Conservation (phyloP, 2,888 invertebrate genomes). For the Fabriciana adippe region DNA sequence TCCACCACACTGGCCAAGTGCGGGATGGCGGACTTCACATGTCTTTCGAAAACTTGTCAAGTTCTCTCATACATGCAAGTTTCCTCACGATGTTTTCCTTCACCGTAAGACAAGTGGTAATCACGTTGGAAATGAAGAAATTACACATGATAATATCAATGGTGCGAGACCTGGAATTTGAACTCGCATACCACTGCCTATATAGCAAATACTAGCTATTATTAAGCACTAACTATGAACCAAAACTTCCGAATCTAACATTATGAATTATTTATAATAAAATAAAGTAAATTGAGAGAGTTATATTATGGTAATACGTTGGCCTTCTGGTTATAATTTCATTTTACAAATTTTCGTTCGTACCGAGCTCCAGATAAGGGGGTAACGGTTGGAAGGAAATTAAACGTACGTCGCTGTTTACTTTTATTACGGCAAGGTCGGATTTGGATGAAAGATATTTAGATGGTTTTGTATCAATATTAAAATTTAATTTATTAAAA, state of each 20-base stretch:
- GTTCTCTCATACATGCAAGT: no score
- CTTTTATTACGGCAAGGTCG: slow-evolving; percentile 42
- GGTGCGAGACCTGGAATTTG: no score
- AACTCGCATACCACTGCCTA: no score
- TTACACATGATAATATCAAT: no score
- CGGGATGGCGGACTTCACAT: no score
- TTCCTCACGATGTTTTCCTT: no score
- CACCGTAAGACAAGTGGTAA: no score
- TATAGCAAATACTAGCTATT: neutral
- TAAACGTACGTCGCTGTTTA: slow-evolving; percentile 57
- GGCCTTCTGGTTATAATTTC: slow-evolving; percentile 28
- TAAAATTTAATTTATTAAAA: no score
- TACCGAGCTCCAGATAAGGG: slow-evolving; percentile 45
- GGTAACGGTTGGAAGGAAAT: slow-evolving; percentile 50
- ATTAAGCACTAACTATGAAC: no score
- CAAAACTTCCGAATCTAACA: neutral
- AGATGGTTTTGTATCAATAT: neutral
- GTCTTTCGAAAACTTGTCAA: no score
- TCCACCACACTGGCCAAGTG: no score
- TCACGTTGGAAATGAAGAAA: no score
- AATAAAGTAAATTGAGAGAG: slow-evolving; percentile 26
- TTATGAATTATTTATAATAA: slow-evolving; percentile 34
- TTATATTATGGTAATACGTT: slow-evolving; percentile 29
- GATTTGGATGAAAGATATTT: neutral
- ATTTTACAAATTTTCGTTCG: slow-evolving; percentile 36